phyloP scores from a whole-genome alignment of 2,797 vertebrate species.

The Limosa lapponica region DNA sequence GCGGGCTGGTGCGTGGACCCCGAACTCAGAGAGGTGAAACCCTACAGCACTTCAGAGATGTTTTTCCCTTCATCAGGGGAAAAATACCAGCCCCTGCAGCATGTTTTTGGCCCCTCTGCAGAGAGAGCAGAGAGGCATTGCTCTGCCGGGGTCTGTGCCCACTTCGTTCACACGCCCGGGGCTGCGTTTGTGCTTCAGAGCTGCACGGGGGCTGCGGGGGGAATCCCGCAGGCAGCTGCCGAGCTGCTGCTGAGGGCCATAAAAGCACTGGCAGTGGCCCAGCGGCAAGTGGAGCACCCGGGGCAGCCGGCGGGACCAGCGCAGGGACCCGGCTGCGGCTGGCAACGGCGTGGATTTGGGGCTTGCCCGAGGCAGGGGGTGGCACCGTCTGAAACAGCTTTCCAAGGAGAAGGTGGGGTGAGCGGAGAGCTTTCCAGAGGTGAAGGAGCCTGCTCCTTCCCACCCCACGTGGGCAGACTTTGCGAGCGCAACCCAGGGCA shows the following conservation, averaged over 20 bases:
- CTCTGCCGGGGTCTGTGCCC: not conserved
- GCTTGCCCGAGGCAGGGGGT: not conserved
- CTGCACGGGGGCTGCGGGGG: not conserved
- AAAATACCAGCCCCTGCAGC: not conserved
- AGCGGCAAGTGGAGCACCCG: not conserved
- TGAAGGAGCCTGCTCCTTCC: not conserved
- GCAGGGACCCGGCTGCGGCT: not conserved
- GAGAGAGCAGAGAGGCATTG: not conserved
- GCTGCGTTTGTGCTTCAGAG: not conserved
- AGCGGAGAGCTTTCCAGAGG: not conserved
- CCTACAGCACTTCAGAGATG: not conserved
- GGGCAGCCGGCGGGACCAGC: not conserved
- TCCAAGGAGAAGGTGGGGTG: not conserved
- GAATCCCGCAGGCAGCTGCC: not conserved
- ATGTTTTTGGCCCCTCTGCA: rapidly evolving
- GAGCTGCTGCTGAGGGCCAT: not conserved
- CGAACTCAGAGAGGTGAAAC: not conserved
- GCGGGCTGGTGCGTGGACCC: not conserved
- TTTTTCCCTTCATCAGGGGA: not conserved
- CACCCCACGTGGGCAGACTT: not conserved
- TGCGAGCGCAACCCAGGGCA: not conserved
- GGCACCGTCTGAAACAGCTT: not conserved
- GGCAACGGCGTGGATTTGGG: not conserved
- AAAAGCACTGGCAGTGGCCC: not conserved
- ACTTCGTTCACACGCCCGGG: rapidly evolving